Conservation (phyloP, 2,888 invertebrate genomes). For the Meteorus cinctellus region DNA sequence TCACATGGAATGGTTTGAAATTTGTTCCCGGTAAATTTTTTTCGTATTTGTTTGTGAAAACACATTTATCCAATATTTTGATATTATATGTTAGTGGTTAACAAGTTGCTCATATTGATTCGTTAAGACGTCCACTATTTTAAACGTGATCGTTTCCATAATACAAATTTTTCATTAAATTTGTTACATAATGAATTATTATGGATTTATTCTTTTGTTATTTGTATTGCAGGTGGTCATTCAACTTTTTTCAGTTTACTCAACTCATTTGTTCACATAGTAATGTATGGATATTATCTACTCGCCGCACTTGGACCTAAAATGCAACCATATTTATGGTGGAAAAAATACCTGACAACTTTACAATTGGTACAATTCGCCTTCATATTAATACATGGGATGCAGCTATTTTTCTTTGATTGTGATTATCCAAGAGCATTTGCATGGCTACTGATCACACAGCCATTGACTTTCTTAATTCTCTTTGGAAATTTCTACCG, state of each 20-base stretch:
- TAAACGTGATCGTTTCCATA: too few species aligned
- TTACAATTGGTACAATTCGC: conserved; percentile 96
- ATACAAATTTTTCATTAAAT: too few species aligned
- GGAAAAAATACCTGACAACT: conserved; percentile 94
- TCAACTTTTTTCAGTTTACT: conserved; percentile 94
- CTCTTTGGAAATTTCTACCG: conserved; percentile 84
- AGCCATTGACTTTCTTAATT: conserved; percentile 94
- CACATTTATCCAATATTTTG: too few species aligned
- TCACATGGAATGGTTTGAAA: conserved; percentile 93
- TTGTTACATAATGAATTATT: conserved; percentile 80
- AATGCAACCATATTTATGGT: conserved; percentile 92
- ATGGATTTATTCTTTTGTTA: conserved; percentile 61
- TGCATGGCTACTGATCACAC: conserved; percentile 93
- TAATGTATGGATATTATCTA: conserved; percentile 96
- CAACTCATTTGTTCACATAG: conserved; percentile 95
- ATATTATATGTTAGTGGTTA: too few species aligned
- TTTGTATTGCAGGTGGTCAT: conserved; percentile 90
- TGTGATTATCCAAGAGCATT: conserved; percentile 93
- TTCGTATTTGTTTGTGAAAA: not conserved
- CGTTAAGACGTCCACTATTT: too few species aligned
- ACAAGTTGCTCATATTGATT: too few species aligned
- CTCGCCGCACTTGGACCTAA: conserved; percentile 91
- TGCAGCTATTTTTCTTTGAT: conserved; percentile 90
- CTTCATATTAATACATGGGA: conserved; percentile 87
- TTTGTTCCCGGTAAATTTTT: conserved; percentile 84